phyloP scores from a whole-genome alignment of 1,140 invertebrate species.

The Temnothorax longispinosus region DNA sequence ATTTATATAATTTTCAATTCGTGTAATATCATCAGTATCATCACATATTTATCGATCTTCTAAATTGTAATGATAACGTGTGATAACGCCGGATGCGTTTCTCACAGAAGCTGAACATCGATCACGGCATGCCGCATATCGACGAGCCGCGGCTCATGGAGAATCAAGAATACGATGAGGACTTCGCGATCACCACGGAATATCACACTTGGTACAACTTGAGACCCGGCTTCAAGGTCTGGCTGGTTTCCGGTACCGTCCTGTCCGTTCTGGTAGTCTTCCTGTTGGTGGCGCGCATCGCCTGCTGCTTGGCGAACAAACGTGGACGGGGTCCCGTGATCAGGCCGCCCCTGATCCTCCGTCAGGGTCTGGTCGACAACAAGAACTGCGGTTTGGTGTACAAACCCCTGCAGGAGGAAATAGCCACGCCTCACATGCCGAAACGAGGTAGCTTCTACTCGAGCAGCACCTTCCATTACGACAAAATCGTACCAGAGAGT shows the following conservation, averaged over 20 bases:
- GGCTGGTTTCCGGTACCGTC: slow-evolving; percentile 74
- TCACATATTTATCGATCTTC: not conserved
- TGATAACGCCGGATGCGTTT: not conserved
- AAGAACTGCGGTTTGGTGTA: slow-evolving; percentile 85
- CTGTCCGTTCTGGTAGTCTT: slow-evolving; percentile 75
- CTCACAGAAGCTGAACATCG: slow-evolving; percentile 59
- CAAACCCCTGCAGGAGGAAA: slow-evolving; percentile 85
- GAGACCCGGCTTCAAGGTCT: slow-evolving; percentile 28
- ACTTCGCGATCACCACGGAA: slow-evolving; percentile 57
- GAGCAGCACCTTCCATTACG: slow-evolving; percentile 88
- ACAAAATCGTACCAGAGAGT: slow-evolving; percentile 88
- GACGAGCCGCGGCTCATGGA: slow-evolving; percentile 74
- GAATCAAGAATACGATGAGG: slow-evolving; percentile 78
- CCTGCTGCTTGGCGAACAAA: slow-evolving; percentile 77
- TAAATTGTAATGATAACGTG: not conserved
- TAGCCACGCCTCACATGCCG: slow-evolving; percentile 83
- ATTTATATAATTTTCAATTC: not conserved
- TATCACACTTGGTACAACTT: slow-evolving; percentile 77
- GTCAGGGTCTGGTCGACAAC: slow-evolving; percentile 81
- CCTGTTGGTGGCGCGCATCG: slow-evolving; percentile 74
- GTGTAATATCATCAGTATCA: not conserved
- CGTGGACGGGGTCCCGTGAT: slow-evolving; percentile 81
- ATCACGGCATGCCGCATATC: slow-evolving; percentile 68
- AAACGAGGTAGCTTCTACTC: slow-evolving; percentile 87
- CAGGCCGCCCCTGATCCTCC: slow-evolving; percentile 82